Percentiles rank a stretch among this genome's conserved stretches.
Conservation (phyloP, 2,797 vertebrate genomes). For the Acipenser oxyrinchus region DNA sequence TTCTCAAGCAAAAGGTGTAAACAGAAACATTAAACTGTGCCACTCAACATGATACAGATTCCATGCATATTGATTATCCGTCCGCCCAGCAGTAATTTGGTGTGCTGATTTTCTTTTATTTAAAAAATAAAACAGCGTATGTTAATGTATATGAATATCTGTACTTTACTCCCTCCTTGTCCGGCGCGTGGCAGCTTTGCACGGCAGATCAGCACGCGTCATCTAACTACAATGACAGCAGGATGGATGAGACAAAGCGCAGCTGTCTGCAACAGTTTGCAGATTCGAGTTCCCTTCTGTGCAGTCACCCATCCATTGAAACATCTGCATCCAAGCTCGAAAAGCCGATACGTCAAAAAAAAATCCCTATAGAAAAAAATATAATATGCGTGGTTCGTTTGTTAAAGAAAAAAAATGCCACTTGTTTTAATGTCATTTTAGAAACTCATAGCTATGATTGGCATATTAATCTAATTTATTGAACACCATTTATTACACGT, state of each 20-base stretch:
- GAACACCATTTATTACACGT: conserved; percentile 23
- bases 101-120: no score
- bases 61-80: no score
- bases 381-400: not conserved
- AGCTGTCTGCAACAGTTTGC: conserved; percentile 17
- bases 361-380: not conserved
- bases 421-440: not conserved
- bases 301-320: not conserved
- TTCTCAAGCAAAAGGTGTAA: conserved; percentile 12
- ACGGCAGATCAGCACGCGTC: conserved; percentile 19
- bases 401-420: not conserved
- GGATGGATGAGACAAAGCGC: conserved; percentile 5
- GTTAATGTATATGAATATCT: conserved; percentile 17
- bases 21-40: not conserved
- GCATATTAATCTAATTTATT: conserved; percentile 15
- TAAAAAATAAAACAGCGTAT: conserved; percentile 10
- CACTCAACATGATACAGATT: no score
- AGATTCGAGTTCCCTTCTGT: conserved; percentile 10
- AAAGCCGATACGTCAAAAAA: not conserved
- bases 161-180: conserved; percentile 13
- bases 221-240: conserved; percentile 15
- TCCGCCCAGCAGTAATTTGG: no score
- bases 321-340: not conserved
- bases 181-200: conserved; percentile 16
- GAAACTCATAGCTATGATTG: no score